These are phyloP conservation scores for Australoheros scitulus DNA, from an alignment of 2,113 vertebrate genomes.

Conservation along the genomic window DNA sequence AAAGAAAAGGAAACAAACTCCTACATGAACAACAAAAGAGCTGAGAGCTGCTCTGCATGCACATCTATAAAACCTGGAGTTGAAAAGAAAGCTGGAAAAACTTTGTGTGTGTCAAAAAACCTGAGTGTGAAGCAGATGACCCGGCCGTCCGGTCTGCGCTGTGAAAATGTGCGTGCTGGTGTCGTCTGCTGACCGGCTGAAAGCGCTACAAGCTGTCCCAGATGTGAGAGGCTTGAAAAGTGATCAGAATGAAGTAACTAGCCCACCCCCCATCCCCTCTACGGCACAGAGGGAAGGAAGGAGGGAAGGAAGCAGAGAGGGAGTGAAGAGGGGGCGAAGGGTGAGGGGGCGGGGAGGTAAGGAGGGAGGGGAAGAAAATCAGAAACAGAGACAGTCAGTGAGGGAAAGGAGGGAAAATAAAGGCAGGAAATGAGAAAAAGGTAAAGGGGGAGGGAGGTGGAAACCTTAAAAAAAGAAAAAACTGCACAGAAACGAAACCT, in stretches of 20 bases:
- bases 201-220: slow-evolving; percentile 71
- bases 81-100: neutral
- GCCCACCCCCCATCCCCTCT: slow-evolving; percentile 62
- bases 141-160: slow-evolving; percentile 49
- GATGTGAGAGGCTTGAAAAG: slow-evolving; percentile 75
- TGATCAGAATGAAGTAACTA: slow-evolving; percentile 60
- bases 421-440: slow-evolving; percentile 63
- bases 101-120: slow-evolving; percentile 52
- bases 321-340: slow-evolving; percentile 31
- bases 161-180: slow-evolving; percentile 4
- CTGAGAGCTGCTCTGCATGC: slow-evolving; percentile 19
- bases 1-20: slow-evolving; percentile 10
- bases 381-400: slow-evolving; percentile 58
- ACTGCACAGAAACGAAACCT: neutral
- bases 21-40: slow-evolving; percentile 47
- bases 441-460: neutral
- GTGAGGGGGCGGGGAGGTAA: slow-evolving; percentile 13
- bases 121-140: slow-evolving; percentile 54
- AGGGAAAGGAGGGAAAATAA: slow-evolving; percentile 50
- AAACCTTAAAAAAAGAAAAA: neutral
- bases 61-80: slow-evolving; percentile 8
- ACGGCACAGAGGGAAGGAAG: slow-evolving; percentile 35
- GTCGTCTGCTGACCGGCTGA: slow-evolving; percentile 33
- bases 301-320: slow-evolving; percentile 33
- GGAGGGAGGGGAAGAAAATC: slow-evolving; percentile 51